Evolutionary conservation across 2,797 vertebrate genomes (phyloP).

Genomic region (Paedocypris micromegethes): DNA sequence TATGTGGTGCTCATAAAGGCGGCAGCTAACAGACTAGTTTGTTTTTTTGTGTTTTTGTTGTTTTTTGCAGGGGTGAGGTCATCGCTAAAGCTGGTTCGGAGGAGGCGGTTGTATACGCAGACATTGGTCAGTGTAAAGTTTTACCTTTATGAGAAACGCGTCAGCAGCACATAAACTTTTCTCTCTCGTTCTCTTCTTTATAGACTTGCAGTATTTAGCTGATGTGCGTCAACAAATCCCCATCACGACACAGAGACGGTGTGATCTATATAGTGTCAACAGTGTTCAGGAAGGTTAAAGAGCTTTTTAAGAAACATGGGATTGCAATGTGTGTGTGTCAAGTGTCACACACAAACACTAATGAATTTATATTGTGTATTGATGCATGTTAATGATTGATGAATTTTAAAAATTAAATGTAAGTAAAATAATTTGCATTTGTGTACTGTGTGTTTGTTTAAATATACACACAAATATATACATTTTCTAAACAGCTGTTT

Average conservation of each 20-base stretch:
- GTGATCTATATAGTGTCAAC: constrained; percentile 79
- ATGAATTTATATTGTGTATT: no score
- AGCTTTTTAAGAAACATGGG: no score
- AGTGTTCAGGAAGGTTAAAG: constrained; percentile 44
- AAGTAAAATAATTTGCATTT: no score
- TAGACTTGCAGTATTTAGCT: constrained; percentile 85
- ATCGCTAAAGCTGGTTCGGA: constrained; percentile 80
- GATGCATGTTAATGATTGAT: no score
- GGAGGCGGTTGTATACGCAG: constrained; percentile 79
- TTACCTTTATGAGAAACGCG: neutral
- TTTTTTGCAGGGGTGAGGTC: constrained; percentile 83
- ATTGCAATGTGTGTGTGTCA: no score
- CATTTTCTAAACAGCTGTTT: no score
- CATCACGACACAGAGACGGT: constrained; percentile 77
- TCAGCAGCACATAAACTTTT: neutral
- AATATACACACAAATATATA: no score
- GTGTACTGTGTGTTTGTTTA: no score
- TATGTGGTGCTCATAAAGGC: neutral
- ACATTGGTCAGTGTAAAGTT: constrained; percentile 77
- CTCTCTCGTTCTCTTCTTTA: constrained; percentile 17
- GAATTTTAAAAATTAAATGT: no score
- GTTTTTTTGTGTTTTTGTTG: neutral
- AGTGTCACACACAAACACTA: neutral
- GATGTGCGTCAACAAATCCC: constrained; percentile 92
- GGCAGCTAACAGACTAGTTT: neutral